Percentiles rank a stretch among this genome's conserved stretches.
Evolutionary conservation across 1,140 invertebrate genomes (phyloP).

Genomic region (Scaptomyza montana): DNA sequence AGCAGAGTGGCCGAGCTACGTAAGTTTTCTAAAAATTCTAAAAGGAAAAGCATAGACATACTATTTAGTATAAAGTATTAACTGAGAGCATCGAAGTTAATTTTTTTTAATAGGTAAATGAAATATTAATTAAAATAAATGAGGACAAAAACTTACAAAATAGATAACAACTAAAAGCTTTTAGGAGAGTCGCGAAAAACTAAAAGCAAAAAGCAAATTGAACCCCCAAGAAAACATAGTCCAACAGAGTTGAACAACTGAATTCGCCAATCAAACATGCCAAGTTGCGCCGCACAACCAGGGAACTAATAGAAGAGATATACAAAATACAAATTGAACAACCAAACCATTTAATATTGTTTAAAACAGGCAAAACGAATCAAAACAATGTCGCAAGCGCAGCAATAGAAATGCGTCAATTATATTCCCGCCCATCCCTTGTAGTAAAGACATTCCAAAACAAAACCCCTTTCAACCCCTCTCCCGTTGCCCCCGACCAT

Average conservation of each 20-base stretch:
- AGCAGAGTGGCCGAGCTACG: slow-evolving; percentile 76
- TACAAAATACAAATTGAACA: slow-evolving; percentile 7
- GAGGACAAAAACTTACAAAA: slow-evolving; percentile 16
- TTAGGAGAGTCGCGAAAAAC: slow-evolving; percentile 43
- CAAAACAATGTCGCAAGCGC: neutral
- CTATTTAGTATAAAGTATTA: slow-evolving; percentile 58
- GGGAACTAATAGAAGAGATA: slow-evolving; percentile 50
- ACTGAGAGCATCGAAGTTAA: slow-evolving; percentile 73
- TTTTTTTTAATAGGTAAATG: slow-evolving; percentile 46
- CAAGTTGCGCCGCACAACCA: slow-evolving; percentile 33
- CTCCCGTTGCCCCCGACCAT: too few species aligned
- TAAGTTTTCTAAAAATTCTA: slow-evolving; percentile 78
- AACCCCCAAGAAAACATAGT: neutral
- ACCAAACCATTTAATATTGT: too few species aligned
- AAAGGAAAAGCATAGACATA: slow-evolving; percentile 72
- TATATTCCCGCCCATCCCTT: neutral
- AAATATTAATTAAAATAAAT: slow-evolving; percentile 10
- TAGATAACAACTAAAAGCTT: slow-evolving; percentile 49
- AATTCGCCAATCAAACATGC: slow-evolving; percentile 39
- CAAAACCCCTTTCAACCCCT: too few species aligned
- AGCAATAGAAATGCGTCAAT: slow-evolving; percentile 22
- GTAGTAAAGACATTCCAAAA: slow-evolving; percentile 2
- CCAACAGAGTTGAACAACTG: slow-evolving; percentile 31
- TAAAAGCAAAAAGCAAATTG: slow-evolving; percentile 1
- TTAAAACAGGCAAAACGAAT: neutral